Percentiles rank a stretch among this genome's conserved stretches.
phyloP scores from a whole-genome alignment of 2,888 invertebrate genomes.

The Bellardia bayeri region DNA sequence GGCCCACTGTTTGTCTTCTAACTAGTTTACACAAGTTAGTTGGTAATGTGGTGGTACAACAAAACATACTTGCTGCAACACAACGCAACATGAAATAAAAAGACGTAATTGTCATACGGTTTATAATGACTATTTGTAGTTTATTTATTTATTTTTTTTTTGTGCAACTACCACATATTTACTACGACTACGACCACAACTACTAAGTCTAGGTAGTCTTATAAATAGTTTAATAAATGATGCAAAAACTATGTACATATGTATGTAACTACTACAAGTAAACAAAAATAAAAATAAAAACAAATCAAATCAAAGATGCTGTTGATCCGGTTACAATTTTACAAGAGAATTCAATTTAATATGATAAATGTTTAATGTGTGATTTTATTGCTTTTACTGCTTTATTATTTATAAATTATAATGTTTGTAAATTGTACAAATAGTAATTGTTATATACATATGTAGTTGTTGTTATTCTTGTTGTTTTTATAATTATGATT shows the following conservation, averaged over 20 bases:
- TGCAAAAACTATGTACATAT: not conserved
- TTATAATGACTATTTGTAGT: constrained; percentile 25
- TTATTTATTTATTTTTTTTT: not conserved
- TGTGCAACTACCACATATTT: not conserved
- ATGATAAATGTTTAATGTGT: constrained; percentile 55
- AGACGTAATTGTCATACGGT: constrained; percentile 51
- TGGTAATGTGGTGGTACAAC: constrained; percentile 12
- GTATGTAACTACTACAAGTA: not conserved
- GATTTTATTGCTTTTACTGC: constrained; percentile 41
- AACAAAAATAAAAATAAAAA: not conserved
- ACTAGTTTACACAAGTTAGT: constrained; percentile 34
- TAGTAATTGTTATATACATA: constrained; percentile 12
- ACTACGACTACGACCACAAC: constrained; percentile 16
- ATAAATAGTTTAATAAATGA: constrained; percentile 18
- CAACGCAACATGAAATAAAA: constrained; percentile 41
- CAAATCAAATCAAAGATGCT: constrained; percentile 25
- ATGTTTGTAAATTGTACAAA: constrained; percentile 32
- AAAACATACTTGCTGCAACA: not conserved
- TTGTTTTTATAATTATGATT: not conserved
- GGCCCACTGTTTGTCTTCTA: constrained; percentile 36
- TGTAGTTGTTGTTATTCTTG: constrained; percentile 24
- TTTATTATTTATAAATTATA: constrained; percentile 51
- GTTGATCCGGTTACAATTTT: constrained; percentile 57
- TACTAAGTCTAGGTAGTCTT: not conserved
- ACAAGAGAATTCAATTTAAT: constrained; percentile 50